Evolutionary conservation across 2,888 invertebrate species (phyloP).

Genomic region (Caenorhabditis macrosperma): DNA sequence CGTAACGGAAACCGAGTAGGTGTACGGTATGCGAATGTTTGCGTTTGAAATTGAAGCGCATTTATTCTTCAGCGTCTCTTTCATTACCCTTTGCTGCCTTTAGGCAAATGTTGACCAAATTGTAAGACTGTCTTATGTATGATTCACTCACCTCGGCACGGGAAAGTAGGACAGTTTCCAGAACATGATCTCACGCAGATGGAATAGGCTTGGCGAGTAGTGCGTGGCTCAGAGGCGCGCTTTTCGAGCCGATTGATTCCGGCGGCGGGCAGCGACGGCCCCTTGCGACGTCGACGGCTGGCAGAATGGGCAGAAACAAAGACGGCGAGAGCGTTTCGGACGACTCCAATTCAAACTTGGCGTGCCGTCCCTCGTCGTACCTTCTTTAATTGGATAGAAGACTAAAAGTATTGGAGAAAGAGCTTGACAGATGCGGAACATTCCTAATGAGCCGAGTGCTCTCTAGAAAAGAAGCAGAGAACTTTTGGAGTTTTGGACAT

Average conservation of each 20-base stretch:
- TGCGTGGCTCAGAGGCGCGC: background rate
- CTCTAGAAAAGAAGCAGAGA: background rate
- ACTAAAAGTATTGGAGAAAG: background rate
- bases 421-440: background rate
- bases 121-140: background rate
- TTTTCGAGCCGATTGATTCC: conserved; percentile 24
- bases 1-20: conserved; percentile 3
- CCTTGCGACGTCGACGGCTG: background rate
- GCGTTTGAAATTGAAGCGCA: conserved; percentile 53
- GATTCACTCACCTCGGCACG: conserved; percentile 3
- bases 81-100: conserved; percentile 12
- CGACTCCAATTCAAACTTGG: conserved; percentile 21
- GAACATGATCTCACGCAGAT: background rate
- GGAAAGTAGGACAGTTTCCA: conserved; percentile 7
- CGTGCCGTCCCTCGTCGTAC: conserved; percentile 8
- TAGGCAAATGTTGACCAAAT: conserved; percentile 35
- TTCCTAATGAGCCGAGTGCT: background rate
- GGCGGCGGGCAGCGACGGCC: conserved; percentile 1
- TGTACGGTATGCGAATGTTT: conserved; percentile 47
- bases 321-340: conserved; percentile 7
- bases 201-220: background rate
- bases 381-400: conserved; percentile 36
- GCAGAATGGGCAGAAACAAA: conserved; percentile 19
- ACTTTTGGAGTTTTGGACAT: background rate
- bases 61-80: conserved; percentile 5